A percentile compares a stretch with the other conserved stretches of the same genome.
Evolutionary conservation across 2,888 invertebrate species (phyloP).

Genomic region (Lasioglossum lativentre): DNA sequence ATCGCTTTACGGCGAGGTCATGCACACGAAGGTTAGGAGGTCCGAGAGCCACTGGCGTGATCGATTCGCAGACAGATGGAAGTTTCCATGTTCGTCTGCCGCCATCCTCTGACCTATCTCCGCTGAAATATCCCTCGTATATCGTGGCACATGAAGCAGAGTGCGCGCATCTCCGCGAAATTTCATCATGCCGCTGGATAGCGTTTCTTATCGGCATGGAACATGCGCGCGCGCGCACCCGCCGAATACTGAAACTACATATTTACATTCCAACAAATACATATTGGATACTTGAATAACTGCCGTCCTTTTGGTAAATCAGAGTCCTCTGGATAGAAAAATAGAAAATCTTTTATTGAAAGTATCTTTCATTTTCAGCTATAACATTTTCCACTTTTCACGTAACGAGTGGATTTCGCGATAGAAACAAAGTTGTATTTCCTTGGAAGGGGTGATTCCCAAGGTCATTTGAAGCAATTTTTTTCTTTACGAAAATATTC

Average conservation of each 20-base stretch:
- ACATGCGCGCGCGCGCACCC: background rate
- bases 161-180: slow-evolving; percentile 7
- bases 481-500: no score
- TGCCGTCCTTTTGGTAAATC: no score
- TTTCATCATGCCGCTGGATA: slow-evolving; percentile 23
- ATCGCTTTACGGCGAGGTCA: slow-evolving; percentile 49
- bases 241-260: background rate
- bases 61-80: slow-evolving; percentile 51
- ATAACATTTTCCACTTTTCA: no score
- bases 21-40: slow-evolving; percentile 52
- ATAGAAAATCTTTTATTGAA: no score
- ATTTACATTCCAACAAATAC: background rate
- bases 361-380: no score
- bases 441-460: no score
- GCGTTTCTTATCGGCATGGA: slow-evolving; percentile 13
- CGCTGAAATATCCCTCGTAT: slow-evolving; percentile 45
- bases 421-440: no score
- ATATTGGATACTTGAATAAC: background rate
- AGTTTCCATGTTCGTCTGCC: slow-evolving; percentile 55
- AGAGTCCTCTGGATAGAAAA: no score
- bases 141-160: background rate
- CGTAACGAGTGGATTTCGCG: no score
- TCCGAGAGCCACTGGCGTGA: slow-evolving; percentile 28
- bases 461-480: no score
- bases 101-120: slow-evolving; percentile 42